A percentile compares a stretch with the other conserved stretches of the same genome.
These are phyloP conservation scores for Sphaeridia pumilis DNA, from an alignment of 2,888 invertebrate species.

Conservation along the genomic window DNA sequence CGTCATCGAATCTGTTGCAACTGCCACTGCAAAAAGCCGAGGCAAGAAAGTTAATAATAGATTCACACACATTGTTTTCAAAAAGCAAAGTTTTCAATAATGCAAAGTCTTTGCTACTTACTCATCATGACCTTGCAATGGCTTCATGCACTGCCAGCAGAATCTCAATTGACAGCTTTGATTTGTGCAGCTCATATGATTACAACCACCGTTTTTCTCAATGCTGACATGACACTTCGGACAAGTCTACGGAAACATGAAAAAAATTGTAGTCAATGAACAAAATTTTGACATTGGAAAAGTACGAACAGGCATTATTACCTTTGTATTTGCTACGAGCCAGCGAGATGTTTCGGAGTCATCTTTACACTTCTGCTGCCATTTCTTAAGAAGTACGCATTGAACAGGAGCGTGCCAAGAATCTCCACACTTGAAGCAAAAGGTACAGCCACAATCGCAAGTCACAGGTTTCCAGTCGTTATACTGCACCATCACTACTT, in stretches of 20 bases:
- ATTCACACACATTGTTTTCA: too few relatives aligned
- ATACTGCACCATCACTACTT: constrained; percentile 70
- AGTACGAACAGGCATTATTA: background rate
- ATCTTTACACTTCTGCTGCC: constrained; percentile 51
- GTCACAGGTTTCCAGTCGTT: constrained; percentile 62
- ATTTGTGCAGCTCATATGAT: constrained; percentile 52
- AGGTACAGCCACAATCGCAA: constrained; percentile 45
- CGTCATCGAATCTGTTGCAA: background rate
- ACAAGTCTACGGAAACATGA: constrained; percentile 44
- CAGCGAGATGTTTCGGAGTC: constrained; percentile 51
- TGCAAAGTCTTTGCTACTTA: constrained; percentile 41
- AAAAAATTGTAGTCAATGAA: constrained; percentile 14
- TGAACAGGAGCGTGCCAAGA: constrained; percentile 49
- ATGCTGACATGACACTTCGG: constrained; percentile 46
- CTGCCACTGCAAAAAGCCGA: constrained; percentile 24
- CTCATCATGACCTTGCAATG: constrained; percentile 50
- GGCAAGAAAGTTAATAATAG: background rate
- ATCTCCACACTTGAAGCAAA: constrained; percentile 47
- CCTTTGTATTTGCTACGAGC: constrained; percentile 52
- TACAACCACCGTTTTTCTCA: constrained; percentile 48
- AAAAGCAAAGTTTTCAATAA: background rate
- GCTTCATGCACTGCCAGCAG: constrained; percentile 51
- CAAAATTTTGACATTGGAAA: background rate
- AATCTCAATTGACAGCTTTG: constrained; percentile 47
- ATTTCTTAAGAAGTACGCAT: constrained; percentile 45